Conservation (phyloP, 1,140 invertebrate species). For the Drosophila fuyamai region DNA sequence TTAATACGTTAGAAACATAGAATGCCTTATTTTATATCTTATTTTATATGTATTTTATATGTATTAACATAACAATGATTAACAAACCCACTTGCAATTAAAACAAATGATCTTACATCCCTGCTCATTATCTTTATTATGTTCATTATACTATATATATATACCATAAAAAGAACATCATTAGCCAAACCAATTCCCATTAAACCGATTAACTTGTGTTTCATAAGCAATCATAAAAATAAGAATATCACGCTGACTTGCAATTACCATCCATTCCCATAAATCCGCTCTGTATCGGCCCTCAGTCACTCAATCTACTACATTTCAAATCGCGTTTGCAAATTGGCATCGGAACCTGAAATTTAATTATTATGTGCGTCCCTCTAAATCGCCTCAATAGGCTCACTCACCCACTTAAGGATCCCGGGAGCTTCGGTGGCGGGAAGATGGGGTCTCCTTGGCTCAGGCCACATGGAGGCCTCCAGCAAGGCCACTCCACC, state of each 20-base stretch:
- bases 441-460: constrained; percentile 15
- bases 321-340: constrained; percentile 17
- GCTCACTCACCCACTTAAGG: constrained; percentile 39
- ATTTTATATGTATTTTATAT: too few relatives aligned
- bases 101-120: too few relatives aligned
- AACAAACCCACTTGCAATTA: too few relatives aligned
- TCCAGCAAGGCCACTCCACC: constrained; percentile 3
- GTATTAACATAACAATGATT: too few relatives aligned
- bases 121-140: too few relatives aligned
- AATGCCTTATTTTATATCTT: too few relatives aligned
- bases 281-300: not conserved
- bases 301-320: constrained; percentile 10
- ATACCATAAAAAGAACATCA: too few relatives aligned
- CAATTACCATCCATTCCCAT: not conserved
- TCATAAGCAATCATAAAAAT: not conserved
- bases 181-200: too few relatives aligned
- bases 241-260: not conserved
- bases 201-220: too few relatives aligned
- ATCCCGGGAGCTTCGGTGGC: constrained; percentile 19
- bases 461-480: not conserved
- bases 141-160: too few relatives aligned
- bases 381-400: constrained; percentile 33
- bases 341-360: constrained; percentile 38
- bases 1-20: too few relatives aligned
- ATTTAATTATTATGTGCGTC: constrained; percentile 51